Evolutionary conservation across 2,113 vertebrate species (phyloP), one percentile per base, ranked within the genome.

Genomic region (Misgurnus anguillicaudatus): DNA sequence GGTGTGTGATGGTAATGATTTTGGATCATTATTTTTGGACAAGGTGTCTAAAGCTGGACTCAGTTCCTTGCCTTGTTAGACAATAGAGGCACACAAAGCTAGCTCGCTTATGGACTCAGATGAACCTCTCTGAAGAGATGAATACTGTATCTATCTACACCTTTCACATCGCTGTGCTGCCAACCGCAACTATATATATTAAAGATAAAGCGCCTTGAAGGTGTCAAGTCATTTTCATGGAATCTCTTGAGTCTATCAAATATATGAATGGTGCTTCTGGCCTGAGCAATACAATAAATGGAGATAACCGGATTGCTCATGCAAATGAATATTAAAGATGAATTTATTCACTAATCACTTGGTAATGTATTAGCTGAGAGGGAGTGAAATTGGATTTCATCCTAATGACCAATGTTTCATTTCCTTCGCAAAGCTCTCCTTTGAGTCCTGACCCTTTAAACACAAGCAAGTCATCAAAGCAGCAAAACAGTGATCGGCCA

Each of bases 391-490:
- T 84, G 83, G 83, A 84, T 45, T 38, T 31, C 14, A 53, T 74
- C 83, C 83, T 81, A 84, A 84, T 84, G 75, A 81, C 79, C 83
- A 77, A 84, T 84, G 83, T 77, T 78, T 84, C 83, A 84, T 81
- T 84, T 84, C 79, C 64, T 51, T 80, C 53, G 75, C 79, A 63
- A 75, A 74, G 65, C 79, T 79, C 69, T 75, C 70, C 58, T n/a
- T 78, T 81, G 73, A 72, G 45, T 69, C 65, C 48, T 58, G 70
- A 77, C 74, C 78, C 70, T 62, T 74, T 48, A 62, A 57, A 70
- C 83, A 78, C 60, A 65, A 55, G 75, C 75, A 60, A 60, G 60
- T 66, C 72, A 75, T 80, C 77, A 75, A 69, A 63, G 78, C 73
- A 65, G 82, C 78, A 48, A 75, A 79, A 74, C 82, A 68, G 53